Base-by-base conservation (phyloP, 2,888 invertebrate genomes). In the Ormyrus nitidulus region DNA sequence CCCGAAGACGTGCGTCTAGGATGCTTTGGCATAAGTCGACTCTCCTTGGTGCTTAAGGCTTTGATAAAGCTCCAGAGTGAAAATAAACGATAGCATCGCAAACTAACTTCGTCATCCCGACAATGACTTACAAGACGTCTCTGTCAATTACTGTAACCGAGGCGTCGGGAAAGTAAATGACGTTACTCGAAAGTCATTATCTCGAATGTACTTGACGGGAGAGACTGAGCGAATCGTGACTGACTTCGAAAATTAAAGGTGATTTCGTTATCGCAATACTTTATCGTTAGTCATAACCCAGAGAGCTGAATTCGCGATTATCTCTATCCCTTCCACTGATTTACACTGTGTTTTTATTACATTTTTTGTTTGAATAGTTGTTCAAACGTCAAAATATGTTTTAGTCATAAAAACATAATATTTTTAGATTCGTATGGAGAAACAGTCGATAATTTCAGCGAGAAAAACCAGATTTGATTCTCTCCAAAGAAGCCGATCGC, bases 41-140 rank as follows among this genome's bases (percentile, higher is more conserved):
- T 34, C 34, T 34, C 34, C 34, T 34, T 4, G 34, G 4, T 34
- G 7, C 19, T 51, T 7, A 51, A 51, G 59, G 9, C 61, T 10
- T 56, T 51, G 48, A 65, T 64, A 48, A 53, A 65, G 49, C 34
- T 65, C 56, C 13, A 54, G 65, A 49, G 56, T 0, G 44, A 70
- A 65, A 51, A 54, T 73, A 69, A 74, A 74, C 48, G 53, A 62
- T 66, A 56, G 61, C 19, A 62, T 79, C 48, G 54, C 53, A 69
- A 74, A 79, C 65, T 80, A 80, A 76, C 80, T 76, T 77, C 77
- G 73, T 80, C 80, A 77, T 72, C 68, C 49, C 66, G 53, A 56
- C 77, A 73, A 80, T 73, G 72, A 80, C 77, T 77, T 80, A 80
- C 73, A 77, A 77, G 80, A 80, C 71, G 72, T 80, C 77, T 80